These are phyloP conservation scores for Hypercompe scribonia DNA, from an alignment of 2,888 invertebrate genomes.

Conservation along the genomic window DNA sequence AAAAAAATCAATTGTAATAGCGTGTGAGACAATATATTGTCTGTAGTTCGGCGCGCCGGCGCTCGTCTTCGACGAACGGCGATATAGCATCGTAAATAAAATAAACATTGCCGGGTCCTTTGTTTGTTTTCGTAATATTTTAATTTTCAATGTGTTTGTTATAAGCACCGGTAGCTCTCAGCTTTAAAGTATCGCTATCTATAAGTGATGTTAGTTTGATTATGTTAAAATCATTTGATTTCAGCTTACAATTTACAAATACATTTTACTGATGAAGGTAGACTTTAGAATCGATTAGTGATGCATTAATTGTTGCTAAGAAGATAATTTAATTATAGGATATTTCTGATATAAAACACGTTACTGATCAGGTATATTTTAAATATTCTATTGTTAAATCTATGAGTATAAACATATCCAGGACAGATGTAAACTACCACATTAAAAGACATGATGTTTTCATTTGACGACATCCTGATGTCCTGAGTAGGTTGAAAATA, in stretches of 20 bases:
- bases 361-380: background rate
- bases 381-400: too few relatives aligned
- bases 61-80: constrained; percentile 69
- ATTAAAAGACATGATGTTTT: background rate
- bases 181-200: constrained; percentile 70
- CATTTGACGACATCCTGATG: background rate
- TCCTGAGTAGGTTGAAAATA: background rate
- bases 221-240: constrained; percentile 44
- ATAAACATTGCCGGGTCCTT: constrained; percentile 65
- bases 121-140: constrained; percentile 80
- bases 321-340: background rate
- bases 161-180: constrained; percentile 60
- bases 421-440: too few relatives aligned
- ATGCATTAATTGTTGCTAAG: background rate
- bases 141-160: constrained; percentile 75
- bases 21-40: constrained; percentile 49
- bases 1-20: constrained; percentile 47
- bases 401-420: background rate
- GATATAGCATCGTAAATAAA: constrained; percentile 71
- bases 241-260: constrained; percentile 26
- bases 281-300: background rate
- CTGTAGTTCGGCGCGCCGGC: constrained; percentile 23
- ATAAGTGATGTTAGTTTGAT: constrained; percentile 48
- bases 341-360: background rate
- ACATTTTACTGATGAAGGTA: background rate